Percentiles rank a stretch among this genome's conserved stretches.
phyloP scores from a whole-genome alignment of 2,888 invertebrate genomes.

The Pandemis cinnamomeana region DNA sequence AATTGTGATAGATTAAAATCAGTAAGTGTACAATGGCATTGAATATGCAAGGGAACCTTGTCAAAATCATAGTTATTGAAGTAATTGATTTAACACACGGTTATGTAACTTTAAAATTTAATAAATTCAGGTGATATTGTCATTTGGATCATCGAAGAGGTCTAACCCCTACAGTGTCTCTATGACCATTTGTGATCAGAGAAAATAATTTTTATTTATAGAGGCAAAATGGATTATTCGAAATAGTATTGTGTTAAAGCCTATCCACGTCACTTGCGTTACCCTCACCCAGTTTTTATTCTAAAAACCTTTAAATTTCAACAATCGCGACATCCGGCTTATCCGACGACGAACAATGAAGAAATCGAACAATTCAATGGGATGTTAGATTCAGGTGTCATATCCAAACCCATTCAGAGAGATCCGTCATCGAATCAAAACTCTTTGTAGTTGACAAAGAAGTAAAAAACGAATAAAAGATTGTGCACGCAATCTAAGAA shows the following conservation, averaged over 20 bases:
- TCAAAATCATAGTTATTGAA: background rate
- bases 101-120: background rate
- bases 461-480: constrained; percentile 55
- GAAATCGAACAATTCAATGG: constrained; percentile 72
- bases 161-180: too few species aligned
- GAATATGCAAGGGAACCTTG: background rate
- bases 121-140: background rate
- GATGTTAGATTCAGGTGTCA: constrained; percentile 80
- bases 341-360: constrained; percentile 50
- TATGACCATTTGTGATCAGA: too few species aligned
- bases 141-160: too few species aligned
- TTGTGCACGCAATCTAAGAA: constrained; percentile 74
- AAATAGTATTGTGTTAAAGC: constrained; percentile 2
- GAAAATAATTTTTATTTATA: background rate
- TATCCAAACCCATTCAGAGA: constrained; percentile 67
- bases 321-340: constrained; percentile 60
- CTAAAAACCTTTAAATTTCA: constrained; percentile 36
- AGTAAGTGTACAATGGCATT: background rate
- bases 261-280: constrained; percentile 19
- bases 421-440: constrained; percentile 80
- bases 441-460: constrained; percentile 57
- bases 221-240: background rate
- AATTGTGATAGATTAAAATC: constrained; percentile 2
- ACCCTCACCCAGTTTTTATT: constrained; percentile 26
- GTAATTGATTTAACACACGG: too few species aligned